These are phyloP conservation scores for Synergus gifuensis DNA, from an alignment of 2,888 invertebrate species.

Conservation along the genomic window DNA sequence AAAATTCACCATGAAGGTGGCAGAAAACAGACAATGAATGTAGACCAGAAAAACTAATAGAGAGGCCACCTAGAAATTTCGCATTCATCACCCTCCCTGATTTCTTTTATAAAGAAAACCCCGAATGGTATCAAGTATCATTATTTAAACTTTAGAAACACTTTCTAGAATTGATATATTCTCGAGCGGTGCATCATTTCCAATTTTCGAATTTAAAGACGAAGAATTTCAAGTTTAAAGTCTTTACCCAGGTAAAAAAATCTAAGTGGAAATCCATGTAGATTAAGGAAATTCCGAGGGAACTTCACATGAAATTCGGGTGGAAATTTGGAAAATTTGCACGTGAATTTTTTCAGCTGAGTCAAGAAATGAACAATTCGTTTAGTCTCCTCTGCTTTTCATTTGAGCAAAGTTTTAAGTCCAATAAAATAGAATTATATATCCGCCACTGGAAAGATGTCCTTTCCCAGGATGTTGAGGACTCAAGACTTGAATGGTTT, in stretches of 20 bases:
- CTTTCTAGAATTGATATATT: conserved; percentile 8
- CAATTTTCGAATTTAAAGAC: not conserved
- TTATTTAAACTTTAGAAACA: conserved; percentile 34
- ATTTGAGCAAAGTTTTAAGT: not conserved
- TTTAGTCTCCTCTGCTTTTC: not conserved
- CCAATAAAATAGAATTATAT: not conserved
- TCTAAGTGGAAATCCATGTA: too few species aligned
- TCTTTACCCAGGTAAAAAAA: too few species aligned
- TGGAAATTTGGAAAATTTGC: too few species aligned
- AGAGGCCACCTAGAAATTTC: conserved; percentile 10
- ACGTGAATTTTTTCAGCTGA: too few species aligned
- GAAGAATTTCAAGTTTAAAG: too few species aligned
- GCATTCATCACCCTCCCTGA: conserved; percentile 33
- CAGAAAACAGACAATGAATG: conserved; percentile 4
- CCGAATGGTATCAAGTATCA: not conserved
- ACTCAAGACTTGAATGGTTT: conserved; percentile 11
- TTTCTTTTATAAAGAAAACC: not conserved
- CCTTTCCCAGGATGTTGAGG: conserved; percentile 23
- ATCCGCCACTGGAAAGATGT: not conserved
- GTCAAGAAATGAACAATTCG: too few species aligned
- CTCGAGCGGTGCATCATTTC: not conserved
- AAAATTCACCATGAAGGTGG: conserved; percentile 17
- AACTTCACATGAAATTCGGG: too few species aligned
- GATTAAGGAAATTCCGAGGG: too few species aligned
- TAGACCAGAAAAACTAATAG: conserved; percentile 8